Evolutionary conservation across 1,140 invertebrate species (phyloP), one percentile per base, ranked within the genome.

Genomic region (Zaprionus vittiger): DNA sequence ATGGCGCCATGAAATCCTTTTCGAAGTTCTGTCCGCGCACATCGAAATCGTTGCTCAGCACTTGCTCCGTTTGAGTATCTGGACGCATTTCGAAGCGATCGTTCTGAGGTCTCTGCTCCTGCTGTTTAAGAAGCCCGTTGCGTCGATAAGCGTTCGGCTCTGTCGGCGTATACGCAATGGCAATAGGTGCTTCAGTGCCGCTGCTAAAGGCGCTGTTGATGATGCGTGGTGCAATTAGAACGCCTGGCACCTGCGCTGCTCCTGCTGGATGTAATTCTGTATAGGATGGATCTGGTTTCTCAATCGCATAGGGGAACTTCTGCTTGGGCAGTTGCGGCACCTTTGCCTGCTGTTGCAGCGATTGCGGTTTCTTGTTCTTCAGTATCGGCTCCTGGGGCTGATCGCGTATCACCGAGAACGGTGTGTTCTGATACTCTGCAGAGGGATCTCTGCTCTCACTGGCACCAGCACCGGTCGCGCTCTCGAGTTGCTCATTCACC

Each of bases 1-100:
- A 96, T 0, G 96, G 96, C 2, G 95, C 95, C 94, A 96, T 95
- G 67, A 96, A 96, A 77, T 95, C 94, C 70, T 95, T 94, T 57
- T 93, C 91, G 38, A 79, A 87, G 54, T 92, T 92, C 44, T 93
- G 92, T 3, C 83, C 92, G 9, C 92, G 82, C 56, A 90, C 68
- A 78, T 91, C 91, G n/a, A 91, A 83, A 11, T 91, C 92, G 6
- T 78, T 78, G 55, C 78, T 91, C 0, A 89, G 63, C 14, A 77
- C 69, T 26, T 86, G 78, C 52, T 86, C 82, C 5, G 87, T 86
- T 38, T 92, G 91, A 4, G 86, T 84, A n/a, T 91, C 81, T 22
- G 5, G 28, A 34, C 70, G 54, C 17, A 57, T 34, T 15, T 64
- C 38, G 12, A 34, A 24, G 69, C 26, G 2, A 52, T 52, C 82